A percentile compares a stretch with the other conserved stretches of the same genome.
phyloP scores from a whole-genome alignment of 2,113 vertebrate genomes.

The Carlito syrichta region DNA sequence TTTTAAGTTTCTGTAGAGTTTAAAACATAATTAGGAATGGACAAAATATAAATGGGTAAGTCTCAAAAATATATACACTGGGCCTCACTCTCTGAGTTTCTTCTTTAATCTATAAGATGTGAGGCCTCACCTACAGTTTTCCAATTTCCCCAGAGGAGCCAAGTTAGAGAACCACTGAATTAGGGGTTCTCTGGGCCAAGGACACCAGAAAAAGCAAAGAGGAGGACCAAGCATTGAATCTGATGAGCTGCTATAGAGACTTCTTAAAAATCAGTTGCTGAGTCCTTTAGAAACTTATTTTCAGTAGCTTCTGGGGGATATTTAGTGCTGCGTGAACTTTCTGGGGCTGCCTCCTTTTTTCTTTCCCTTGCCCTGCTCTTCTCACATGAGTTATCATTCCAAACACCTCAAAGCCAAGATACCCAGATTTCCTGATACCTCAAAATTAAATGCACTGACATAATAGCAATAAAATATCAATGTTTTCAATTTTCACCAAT shows the following conservation, averaged over 20 bases:
- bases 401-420: background rate
- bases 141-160: too few species aligned
- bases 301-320: background rate
- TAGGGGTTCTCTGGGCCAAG: too few species aligned
- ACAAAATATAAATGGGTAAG: background rate
- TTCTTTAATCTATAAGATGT: too few species aligned
- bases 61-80: background rate
- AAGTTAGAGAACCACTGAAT: too few species aligned
- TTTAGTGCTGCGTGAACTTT: background rate
- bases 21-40: background rate
- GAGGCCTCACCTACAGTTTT: too few species aligned
- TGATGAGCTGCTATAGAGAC: background rate
- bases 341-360: background rate
- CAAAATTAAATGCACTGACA: background rate
- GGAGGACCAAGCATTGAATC: too few species aligned
- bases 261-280: background rate
- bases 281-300: background rate
- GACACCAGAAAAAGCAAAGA: too few species aligned
- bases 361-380: background rate
- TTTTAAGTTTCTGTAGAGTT: background rate
- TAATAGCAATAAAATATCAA: background rate
- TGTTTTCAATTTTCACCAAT: background rate
- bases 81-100: too few species aligned
- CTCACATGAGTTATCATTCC: background rate
- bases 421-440: background rate